Evolutionary conservation across 1,140 invertebrate species (phyloP), one percentile per base, ranked within the genome.

Genomic region (Prorops nasuta): DNA sequence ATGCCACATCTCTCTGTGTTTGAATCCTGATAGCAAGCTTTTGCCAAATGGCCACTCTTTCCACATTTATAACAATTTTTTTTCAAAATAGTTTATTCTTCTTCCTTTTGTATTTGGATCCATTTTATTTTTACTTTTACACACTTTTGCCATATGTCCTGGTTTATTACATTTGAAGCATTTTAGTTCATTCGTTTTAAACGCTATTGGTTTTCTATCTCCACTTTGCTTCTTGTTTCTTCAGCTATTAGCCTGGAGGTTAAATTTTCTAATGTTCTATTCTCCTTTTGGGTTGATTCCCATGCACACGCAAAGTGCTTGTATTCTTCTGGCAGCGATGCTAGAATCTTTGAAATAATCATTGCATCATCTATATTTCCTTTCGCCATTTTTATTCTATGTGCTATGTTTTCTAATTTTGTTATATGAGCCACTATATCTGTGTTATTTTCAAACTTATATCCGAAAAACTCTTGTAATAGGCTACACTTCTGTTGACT

Each of bases 381-480:
- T 28, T 28, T 28, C 12, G 12, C 6, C 12, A 7, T 12, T 28
- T 28, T 28, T 12, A 28, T 7, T 28, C 12, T 28, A 28, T 28
- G 12, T 28, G 24, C 24, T 7, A 28, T 28, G 24, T 6, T 28
- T 28, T 12, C 6, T 28, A 28, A 28, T 28, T 28, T 12, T 7
- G 6, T 28, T 12, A 28, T 12, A 28, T 28, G 24, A 6, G 12
- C 12, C 6, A 12, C 24, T 28, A 28, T 28, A 28, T 28, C 24
- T 28, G 24, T 8, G 15, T 44, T 31, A 14, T 1, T 21, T 32
- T 9, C 10, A 1, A 15, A 34, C 10, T 44, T 44, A 35, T 44
- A 44, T 19, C 35, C 31, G 4, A 44, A 44, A 12, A 44, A 44
- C 16, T 44, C 32, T 9, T 44, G 43, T 18, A 44, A 34, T 14